Percentiles rank a stretch among this genome's conserved stretches.
Evolutionary conservation across 92 coral and sea anemone genomes (phyloP).

Genomic region (Palythoa heliodiscus): DNA sequence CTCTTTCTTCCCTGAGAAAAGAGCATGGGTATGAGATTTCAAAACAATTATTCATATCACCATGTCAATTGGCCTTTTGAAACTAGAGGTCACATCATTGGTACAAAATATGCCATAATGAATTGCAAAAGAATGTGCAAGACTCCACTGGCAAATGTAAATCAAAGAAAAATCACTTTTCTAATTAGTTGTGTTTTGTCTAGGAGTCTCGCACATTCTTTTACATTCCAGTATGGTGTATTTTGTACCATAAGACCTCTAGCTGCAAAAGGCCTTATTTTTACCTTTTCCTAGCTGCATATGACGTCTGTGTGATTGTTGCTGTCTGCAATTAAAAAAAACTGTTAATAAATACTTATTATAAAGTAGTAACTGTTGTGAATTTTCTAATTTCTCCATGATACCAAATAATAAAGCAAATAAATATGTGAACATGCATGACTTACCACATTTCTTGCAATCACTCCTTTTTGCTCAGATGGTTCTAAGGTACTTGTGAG

Average conservation of each 20-base stretch:
- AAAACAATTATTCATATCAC: background rate
- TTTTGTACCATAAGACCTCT: no score
- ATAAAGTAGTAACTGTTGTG: background rate
- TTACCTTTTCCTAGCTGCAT: background rate
- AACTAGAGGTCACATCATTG: no score
- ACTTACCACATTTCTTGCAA: slow-evolving; percentile 84
- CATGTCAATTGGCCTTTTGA: background rate
- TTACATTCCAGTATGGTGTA: no score
- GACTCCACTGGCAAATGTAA: no score
- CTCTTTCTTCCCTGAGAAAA: background rate
- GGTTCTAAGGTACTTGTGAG: slow-evolving; percentile 66
- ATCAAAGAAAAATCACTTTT: no score
- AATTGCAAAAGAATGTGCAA: no score
- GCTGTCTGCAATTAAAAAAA: slow-evolving; percentile 1
- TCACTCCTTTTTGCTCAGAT: slow-evolving; percentile 71
- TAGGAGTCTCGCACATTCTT: no score
- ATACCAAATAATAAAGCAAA: background rate
- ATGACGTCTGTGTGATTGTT: slow-evolving; percentile 36
- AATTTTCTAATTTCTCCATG: background rate
- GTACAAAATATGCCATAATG: no score
- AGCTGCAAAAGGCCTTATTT: no score
- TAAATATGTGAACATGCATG: no score
- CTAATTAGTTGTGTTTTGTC: no score
- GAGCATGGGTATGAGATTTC: background rate
- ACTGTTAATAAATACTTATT: background rate